Percentiles rank a stretch among this genome's conserved stretches.
Evolutionary conservation across 2,797 vertebrate genomes (phyloP).

Genomic region (Hyperoplus immaculatus): DNA sequence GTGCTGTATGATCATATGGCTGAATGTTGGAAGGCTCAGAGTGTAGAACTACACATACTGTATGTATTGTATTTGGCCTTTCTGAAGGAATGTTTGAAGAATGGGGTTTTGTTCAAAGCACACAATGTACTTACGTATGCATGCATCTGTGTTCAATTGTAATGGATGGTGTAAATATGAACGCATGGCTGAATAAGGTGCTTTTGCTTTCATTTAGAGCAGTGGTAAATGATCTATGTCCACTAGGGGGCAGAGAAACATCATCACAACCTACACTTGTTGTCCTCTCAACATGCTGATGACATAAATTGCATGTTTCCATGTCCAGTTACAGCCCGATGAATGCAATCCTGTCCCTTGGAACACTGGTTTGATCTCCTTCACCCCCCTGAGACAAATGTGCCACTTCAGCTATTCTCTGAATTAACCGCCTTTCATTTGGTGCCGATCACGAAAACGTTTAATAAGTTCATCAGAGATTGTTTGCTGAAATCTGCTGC

Average conservation of each 20-base stretch:
- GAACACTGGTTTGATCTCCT: neutral
- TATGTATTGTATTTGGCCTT: conserved; percentile 5
- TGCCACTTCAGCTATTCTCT: neutral
- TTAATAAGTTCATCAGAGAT: neutral
- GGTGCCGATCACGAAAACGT: neutral
- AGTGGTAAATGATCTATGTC: neutral
- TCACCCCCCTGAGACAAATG: neutral
- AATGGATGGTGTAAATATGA: neutral
- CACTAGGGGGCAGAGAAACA: neutral
- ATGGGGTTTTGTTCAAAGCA: neutral
- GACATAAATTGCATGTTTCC: neutral
- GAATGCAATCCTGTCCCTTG: neutral
- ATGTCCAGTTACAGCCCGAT: neutral
- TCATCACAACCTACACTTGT: neutral
- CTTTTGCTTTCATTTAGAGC: neutral
- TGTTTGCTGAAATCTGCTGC: neutral
- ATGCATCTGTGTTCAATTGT: neutral
- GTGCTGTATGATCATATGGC: conserved; percentile 15
- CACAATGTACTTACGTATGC: neutral
- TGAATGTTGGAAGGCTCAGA: neutral
- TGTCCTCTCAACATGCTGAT: too few species aligned
- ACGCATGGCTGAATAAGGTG: neutral
- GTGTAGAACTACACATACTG: neutral
- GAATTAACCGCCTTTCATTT: neutral
- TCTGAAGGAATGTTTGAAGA: neutral